A percentile compares a stretch with the other conserved stretches of the same genome.
Evolutionary conservation across 2,113 vertebrate species (phyloP).

Genomic region (Pogona vitticeps): DNA sequence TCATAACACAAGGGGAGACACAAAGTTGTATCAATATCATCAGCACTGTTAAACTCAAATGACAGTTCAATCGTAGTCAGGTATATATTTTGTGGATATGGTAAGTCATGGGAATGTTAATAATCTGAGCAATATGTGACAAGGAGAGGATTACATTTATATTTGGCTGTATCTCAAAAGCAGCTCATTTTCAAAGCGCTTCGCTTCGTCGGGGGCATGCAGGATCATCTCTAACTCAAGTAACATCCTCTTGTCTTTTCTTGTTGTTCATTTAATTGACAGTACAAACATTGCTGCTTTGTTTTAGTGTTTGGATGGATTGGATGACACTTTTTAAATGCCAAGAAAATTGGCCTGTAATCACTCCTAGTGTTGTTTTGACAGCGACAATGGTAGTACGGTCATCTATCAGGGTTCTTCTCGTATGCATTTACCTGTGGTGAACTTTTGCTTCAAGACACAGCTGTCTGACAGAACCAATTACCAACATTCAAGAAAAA

Average conservation of each 20-base stretch:
- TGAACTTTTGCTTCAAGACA: conserved; percentile 44
- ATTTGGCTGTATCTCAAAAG: too few relatives aligned
- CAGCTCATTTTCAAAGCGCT: too few relatives aligned
- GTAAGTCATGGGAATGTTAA: too few relatives aligned
- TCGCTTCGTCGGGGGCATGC: too few relatives aligned
- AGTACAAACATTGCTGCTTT: neutral
- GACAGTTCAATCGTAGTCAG: too few relatives aligned
- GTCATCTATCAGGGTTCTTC: neutral
- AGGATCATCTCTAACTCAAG: too few relatives aligned
- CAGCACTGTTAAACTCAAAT: too few relatives aligned
- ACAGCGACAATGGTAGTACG: neutral
- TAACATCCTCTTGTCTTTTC: neutral
- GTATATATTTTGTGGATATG: too few relatives aligned
- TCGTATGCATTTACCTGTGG: conserved; percentile 15
- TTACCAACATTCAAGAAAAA: conserved; percentile 33
- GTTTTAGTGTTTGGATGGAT: neutral
- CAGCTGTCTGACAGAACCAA: conserved; percentile 41
- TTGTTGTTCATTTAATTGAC: neutral
- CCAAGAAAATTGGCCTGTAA: neutral
- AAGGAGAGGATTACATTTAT: too few relatives aligned
- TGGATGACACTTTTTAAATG: conserved; percentile 2
- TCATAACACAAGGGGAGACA: too few relatives aligned
- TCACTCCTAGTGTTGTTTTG: neutral
- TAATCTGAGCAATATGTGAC: too few relatives aligned
- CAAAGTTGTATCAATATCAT: too few relatives aligned